These are phyloP conservation scores for Drosophila incognita DNA, from an alignment of 2,888 invertebrate species.

Conservation along the genomic window DNA sequence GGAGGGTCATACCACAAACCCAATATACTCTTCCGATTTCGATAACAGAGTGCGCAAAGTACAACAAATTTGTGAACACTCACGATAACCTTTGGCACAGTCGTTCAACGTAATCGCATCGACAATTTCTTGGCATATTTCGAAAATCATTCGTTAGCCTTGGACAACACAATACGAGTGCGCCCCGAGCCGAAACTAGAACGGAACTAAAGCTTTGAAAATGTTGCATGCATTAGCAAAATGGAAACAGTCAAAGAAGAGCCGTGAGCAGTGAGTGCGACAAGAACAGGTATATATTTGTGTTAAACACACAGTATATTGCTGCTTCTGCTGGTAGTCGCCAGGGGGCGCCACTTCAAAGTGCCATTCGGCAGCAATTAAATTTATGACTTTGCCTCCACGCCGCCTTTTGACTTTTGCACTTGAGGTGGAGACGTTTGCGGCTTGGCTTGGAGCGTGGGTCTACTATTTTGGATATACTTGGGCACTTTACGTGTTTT, in stretches of 20 bases:
- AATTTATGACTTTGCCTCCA: conserved; percentile 41
- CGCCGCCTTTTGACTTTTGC: conserved; percentile 56
- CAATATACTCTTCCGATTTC: neutral
- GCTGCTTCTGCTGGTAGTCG: conserved; percentile 20
- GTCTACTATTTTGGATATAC: conserved; percentile 35
- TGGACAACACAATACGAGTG: conserved; percentile 13
- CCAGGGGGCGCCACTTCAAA: conserved; percentile 55
- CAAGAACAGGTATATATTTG: conserved; percentile 8
- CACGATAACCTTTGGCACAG: conserved; percentile 65
- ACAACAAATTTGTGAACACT: conserved; percentile 15
- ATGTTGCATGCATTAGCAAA: conserved; percentile 72
- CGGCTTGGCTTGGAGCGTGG: conserved; percentile 8
- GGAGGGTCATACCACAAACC: neutral
- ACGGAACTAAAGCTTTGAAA: conserved; percentile 65
- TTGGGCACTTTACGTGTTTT: conserved; percentile 27
- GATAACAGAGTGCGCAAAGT: neutral
- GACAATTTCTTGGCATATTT: conserved; percentile 67
- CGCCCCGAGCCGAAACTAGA: conserved; percentile 59
- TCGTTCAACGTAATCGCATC: conserved; percentile 69
- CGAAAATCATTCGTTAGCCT: conserved; percentile 59
- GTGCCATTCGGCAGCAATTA: conserved; percentile 60
- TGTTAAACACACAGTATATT: conserved; percentile 24
- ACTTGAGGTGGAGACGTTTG: conserved; percentile 20
- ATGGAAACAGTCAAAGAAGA: conserved; percentile 49
- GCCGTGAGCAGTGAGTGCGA: neutral